Conservation (phyloP, 2,888 invertebrate species). For the Himalopsyche kuldschensis region DNA sequence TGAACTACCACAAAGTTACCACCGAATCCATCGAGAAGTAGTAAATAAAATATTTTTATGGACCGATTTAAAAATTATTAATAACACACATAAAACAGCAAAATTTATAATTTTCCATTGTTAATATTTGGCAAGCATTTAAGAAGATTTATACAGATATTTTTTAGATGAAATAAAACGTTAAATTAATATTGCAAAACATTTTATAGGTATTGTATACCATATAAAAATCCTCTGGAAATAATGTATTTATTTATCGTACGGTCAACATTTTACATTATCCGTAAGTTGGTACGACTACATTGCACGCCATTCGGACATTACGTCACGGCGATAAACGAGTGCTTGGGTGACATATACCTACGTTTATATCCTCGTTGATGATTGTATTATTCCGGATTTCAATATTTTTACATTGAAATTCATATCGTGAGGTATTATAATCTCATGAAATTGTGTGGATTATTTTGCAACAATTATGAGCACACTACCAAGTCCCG, state of each 20-base stretch:
- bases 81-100: too few species aligned
- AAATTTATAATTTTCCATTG: too few species aligned
- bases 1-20: too few species aligned
- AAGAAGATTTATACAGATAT: too few species aligned
- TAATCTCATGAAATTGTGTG: background rate
- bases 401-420: background rate
- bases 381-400: background rate
- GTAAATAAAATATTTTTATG: too few species aligned
- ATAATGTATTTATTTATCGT: background rate
- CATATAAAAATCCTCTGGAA: too few species aligned
- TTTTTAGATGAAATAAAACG: too few species aligned
- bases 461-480: slow-evolving; percentile 49
- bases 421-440: background rate
- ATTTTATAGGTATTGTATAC: too few species aligned
- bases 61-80: too few species aligned
- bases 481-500: slow-evolving; percentile 79
- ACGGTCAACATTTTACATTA: background rate
- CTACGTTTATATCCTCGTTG: background rate
- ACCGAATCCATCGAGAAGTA: too few species aligned
- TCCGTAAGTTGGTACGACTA: background rate
- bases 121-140: too few species aligned
- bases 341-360: background rate
- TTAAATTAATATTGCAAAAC: too few species aligned
- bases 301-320: background rate
- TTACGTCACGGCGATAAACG: background rate